Evolutionary conservation across 2,113 vertebrate species (phyloP).

Genomic region (Trachemys scripta): DNA sequence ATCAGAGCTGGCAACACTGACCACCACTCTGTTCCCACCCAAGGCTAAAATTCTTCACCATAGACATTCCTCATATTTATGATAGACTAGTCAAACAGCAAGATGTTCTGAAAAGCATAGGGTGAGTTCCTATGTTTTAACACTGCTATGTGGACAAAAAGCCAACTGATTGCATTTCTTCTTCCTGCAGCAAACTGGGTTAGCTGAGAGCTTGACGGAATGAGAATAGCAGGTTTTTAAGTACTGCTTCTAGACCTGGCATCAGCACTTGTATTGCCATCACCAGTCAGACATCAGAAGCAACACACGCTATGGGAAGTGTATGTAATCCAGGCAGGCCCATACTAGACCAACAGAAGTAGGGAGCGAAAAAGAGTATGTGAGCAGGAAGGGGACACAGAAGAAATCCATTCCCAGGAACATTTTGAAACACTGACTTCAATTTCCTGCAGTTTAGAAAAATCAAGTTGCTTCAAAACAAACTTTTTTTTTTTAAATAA

Average conservation of each 20-base stretch:
- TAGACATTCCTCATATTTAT: slow-evolving; percentile 13
- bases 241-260: slow-evolving; percentile 66
- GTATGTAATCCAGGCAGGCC: slow-evolving; percentile 15
- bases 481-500: neutral
- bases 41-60: slow-evolving; percentile 21
- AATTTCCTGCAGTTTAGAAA: slow-evolving; percentile 14
- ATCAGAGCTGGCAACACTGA: slow-evolving; percentile 9
- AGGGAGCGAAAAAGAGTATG: neutral
- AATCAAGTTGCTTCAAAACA: slow-evolving; percentile 24
- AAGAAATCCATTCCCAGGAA: neutral
- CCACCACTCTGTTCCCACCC: slow-evolving; percentile 2
- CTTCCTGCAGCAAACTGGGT: slow-evolving; percentile 56
- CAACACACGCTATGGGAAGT: slow-evolving; percentile 37
- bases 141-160: slow-evolving; percentile 10
- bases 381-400: neutral
- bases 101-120: neutral
- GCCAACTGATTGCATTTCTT: slow-evolving; percentile 54
- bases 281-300: slow-evolving; percentile 66
- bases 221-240: slow-evolving; percentile 64
- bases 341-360: slow-evolving; percentile 28
- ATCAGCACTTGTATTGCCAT: slow-evolving; percentile 40
- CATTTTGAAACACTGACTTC: neutral
- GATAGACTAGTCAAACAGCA: neutral
- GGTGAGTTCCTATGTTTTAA: slow-evolving; percentile 12
- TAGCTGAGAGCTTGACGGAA: slow-evolving; percentile 60